phyloP scores from a whole-genome alignment of 2,888 invertebrate species.

The Lasioglossum vierecki region DNA sequence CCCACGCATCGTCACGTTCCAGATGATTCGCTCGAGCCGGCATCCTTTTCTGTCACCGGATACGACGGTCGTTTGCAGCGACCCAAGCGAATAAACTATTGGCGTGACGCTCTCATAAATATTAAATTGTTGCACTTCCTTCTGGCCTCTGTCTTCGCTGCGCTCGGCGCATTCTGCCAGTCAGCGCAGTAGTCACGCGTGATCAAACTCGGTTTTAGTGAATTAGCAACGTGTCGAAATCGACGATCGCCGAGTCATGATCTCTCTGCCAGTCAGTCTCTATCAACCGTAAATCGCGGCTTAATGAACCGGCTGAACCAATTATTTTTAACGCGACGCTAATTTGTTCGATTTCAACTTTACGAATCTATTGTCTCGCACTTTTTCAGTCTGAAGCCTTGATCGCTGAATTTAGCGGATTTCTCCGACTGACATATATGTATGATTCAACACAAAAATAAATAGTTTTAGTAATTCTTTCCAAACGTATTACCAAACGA shows the following conservation, averaged over 20 bases:
- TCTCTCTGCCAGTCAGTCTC: slow-evolving; percentile 28
- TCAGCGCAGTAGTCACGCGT: slow-evolving; percentile 29
- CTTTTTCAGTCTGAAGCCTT: background rate
- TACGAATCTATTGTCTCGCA: slow-evolving; percentile 1
- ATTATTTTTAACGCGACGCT: background rate
- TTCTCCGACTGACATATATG: background rate
- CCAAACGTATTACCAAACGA: background rate
- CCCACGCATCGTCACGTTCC: slow-evolving; percentile 23
- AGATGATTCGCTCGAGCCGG: slow-evolving; percentile 53
- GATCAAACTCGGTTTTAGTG: slow-evolving; percentile 53
- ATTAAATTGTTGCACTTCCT: slow-evolving; percentile 50
- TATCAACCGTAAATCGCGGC: slow-evolving; percentile 12
- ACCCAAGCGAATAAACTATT: slow-evolving; percentile 55
- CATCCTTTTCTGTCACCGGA: slow-evolving; percentile 51
- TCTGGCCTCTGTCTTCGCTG: slow-evolving; percentile 24
- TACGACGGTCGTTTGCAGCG: slow-evolving; percentile 27
- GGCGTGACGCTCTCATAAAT: slow-evolving; percentile 52
- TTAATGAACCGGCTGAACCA: slow-evolving; percentile 9
- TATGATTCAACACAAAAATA: background rate
- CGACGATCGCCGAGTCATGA: slow-evolving; percentile 62
- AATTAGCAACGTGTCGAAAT: slow-evolving; percentile 71
- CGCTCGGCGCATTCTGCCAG: slow-evolving; percentile 7
- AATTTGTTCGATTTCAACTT: background rate
- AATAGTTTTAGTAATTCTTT: background rate
- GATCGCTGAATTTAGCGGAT: background rate